Evolutionary conservation across 2,797 vertebrate genomes (phyloP).

Genomic region (Myripristis murdjan): DNA sequence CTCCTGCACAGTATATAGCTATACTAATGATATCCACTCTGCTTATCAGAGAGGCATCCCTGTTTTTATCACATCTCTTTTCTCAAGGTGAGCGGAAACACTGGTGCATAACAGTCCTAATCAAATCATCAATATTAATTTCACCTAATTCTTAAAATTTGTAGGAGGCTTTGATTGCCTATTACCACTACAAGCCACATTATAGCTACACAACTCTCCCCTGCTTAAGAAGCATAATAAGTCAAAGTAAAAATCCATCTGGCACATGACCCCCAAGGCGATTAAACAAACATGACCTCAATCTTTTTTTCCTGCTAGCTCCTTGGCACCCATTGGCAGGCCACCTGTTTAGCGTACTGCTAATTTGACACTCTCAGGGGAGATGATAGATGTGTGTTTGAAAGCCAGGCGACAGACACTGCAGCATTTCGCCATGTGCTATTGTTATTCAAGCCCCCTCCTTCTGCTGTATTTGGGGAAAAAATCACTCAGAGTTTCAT

Average conservation of each 20-base stretch:
- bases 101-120: conserved; percentile 13
- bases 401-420: conserved; percentile 60
- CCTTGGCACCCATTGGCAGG: conserved; percentile 67
- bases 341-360: conserved; percentile 71
- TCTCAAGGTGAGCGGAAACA: conserved; percentile 13
- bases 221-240: conserved; percentile 39
- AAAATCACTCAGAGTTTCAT: conserved; percentile 41
- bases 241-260: conserved; percentile 59
- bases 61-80: conserved; percentile 19
- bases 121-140: conserved; percentile 38
- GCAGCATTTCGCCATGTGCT: conserved; percentile 21
- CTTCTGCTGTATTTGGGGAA: conserved; percentile 48
- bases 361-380: conserved; percentile 76
- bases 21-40: conserved; percentile 25
- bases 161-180: conserved; percentile 53
- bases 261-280: conserved; percentile 60
- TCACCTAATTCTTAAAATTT: conserved; percentile 29
- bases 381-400: conserved; percentile 74
- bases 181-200: conserved; percentile 34
- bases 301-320: conserved; percentile 71
- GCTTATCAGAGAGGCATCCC: conserved; percentile 17
- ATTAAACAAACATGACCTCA: conserved; percentile 81
- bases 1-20: conserved; percentile 13
- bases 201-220: conserved; percentile 19
- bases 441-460: conserved; percentile 44